Evolutionary conservation across 2,797 vertebrate species (phyloP).

Genomic region (Ispidina lecontei): DNA sequence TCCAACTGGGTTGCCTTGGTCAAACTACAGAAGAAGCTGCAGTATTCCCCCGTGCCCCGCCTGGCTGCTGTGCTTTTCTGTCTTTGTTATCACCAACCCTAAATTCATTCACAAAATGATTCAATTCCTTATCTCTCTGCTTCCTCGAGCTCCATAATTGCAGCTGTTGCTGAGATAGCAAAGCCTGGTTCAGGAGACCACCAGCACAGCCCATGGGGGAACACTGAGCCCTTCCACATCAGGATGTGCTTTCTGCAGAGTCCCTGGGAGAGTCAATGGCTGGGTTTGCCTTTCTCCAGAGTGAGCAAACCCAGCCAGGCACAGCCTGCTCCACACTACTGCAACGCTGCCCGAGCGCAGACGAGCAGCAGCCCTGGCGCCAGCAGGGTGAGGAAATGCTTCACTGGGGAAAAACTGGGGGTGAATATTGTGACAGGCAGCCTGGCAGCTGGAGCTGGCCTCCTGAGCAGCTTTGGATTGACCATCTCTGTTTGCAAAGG

Average conservation of each 20-base stretch:
- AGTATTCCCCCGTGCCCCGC: background rate
- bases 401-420: background rate
- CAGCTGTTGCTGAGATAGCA: conserved; percentile 13
- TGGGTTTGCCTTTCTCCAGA: background rate
- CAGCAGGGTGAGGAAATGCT: background rate
- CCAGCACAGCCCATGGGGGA: background rate
- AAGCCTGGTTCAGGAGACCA: conserved; percentile 15
- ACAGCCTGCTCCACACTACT: background rate
- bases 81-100: conserved; percentile 17
- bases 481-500: background rate
- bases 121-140: conserved; percentile 31
- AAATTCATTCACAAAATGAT: background rate
- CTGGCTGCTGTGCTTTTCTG: background rate
- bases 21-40: background rate
- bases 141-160: background rate
- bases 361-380: background rate
- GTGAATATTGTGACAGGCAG: background rate
- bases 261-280: background rate
- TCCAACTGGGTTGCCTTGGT: background rate
- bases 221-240: accelerated
- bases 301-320: background rate
- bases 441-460: background rate
- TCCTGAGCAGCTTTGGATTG: background rate
- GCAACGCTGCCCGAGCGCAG: background rate
- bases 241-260: background rate